Conservation (phyloP, 23 tunicate species). For the Aplidium turbinatum region DNA sequence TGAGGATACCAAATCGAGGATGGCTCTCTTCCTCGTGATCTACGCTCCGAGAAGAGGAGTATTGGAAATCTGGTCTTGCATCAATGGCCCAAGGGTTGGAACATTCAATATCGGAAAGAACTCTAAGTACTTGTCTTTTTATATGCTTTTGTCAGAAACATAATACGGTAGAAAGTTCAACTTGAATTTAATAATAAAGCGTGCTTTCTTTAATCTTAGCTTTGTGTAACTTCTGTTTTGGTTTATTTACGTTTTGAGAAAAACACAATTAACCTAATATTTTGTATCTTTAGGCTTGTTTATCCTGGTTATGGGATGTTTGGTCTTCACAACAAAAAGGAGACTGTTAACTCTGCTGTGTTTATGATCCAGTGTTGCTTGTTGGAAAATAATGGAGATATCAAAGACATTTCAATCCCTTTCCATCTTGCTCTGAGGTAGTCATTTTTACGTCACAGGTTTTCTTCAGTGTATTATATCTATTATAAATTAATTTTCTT, state of each 20-base stretch:
- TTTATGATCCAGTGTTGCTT: constrained; percentile 67
- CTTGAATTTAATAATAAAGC: neutral
- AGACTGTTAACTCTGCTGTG: neutral
- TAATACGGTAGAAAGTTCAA: neutral
- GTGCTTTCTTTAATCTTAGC: neutral
- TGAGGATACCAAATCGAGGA: neutral
- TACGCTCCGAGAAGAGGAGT: constrained; percentile 91
- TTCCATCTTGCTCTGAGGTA: constrained; percentile 92
- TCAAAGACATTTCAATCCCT: constrained; percentile 56
- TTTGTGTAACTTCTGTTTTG: too few relatives aligned
- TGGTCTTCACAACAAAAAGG: constrained; percentile 36
- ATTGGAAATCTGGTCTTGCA: constrained; percentile 89
- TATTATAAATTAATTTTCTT: too few relatives aligned
- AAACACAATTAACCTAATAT: too few relatives aligned
- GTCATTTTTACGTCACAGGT: too few relatives aligned
- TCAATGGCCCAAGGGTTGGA: constrained; percentile 90
- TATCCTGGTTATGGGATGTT: constrained; percentile 64
- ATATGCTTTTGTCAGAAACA: too few relatives aligned
- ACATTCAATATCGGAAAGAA: constrained; percentile 86
- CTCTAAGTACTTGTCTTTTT: constrained; percentile 42
- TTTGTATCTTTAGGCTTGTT: constrained; percentile 68
- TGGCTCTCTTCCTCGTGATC: constrained; percentile 76
- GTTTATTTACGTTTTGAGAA: too few relatives aligned
- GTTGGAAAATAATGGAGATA: constrained; percentile 55
- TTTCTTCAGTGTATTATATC: too few relatives aligned